Evolutionary conservation across 2,888 invertebrate genomes (phyloP).

Genomic region (Agonopterix alstromeriana): DNA sequence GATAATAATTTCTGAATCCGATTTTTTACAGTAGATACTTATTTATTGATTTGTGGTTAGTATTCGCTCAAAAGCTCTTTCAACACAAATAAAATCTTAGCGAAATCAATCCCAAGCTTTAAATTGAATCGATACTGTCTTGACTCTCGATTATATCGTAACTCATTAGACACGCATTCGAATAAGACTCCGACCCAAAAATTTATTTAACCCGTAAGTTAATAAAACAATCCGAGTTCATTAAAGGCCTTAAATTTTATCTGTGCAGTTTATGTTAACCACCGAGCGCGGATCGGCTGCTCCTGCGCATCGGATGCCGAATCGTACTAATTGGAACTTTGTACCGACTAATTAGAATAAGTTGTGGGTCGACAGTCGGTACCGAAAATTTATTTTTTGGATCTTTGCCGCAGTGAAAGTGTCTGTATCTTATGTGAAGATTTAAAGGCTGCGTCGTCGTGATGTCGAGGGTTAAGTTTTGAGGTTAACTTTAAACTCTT

Average conservation of each 20-base stretch:
- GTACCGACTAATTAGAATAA: slow-evolving; percentile 65
- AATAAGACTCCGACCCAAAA: slow-evolving; percentile 21
- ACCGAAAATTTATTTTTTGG: slow-evolving; percentile 36
- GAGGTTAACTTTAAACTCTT: no score
- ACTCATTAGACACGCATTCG: slow-evolving; percentile 9
- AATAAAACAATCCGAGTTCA: slow-evolving; percentile 62
- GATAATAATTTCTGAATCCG: no score
- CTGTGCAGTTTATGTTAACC: slow-evolving; percentile 60
- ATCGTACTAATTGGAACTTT: slow-evolving; percentile 59
- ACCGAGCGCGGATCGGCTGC: slow-evolving; percentile 31
- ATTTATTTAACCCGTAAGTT: slow-evolving; percentile 46
- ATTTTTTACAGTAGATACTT: no score
- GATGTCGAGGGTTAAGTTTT: no score
- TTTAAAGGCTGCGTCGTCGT: neutral
- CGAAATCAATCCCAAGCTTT: no score
- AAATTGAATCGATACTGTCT: no score
- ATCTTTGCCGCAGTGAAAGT: slow-evolving; percentile 30
- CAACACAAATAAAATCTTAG: neutral
- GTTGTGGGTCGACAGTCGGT: slow-evolving; percentile 24
- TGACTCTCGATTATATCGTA: slow-evolving; percentile 3
- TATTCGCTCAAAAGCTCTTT: no score
- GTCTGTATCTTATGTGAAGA: slow-evolving; percentile 14
- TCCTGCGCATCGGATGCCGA: slow-evolving; percentile 42
- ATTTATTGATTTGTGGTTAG: no score
- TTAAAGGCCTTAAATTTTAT: slow-evolving; percentile 66